Evolutionary conservation across 1,140 invertebrate species (phyloP), one percentile per base, ranked within the genome.

Genomic region (Copidosoma floridanum): DNA sequence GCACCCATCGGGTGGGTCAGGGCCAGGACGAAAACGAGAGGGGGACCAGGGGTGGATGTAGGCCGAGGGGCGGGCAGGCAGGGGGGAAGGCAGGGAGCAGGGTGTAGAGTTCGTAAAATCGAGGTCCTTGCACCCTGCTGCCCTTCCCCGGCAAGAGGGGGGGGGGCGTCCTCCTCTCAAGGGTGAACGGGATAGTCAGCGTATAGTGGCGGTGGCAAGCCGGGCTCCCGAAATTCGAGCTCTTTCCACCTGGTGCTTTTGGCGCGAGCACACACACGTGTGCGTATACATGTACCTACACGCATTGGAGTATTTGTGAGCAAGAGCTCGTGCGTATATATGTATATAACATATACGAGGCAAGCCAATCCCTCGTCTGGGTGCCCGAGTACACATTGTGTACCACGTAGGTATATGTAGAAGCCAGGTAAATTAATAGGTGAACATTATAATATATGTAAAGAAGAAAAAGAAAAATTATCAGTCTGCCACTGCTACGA

Each of bases 1-100:
- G 67, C 70, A 64, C 70, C 69, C 71, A 76, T 77, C 71, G 77
- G 77, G 76, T 79, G 75, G 77, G 77, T 79, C 77, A 79, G 75
- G 77, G 71, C 75, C 73, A 72, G 65, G 63, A 62, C 63, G 64
- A 44, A 56, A 46, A 48, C n/a, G 26, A 10, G 32, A 18, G 48
- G 47, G 35, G 12, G 26, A 21, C 43, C 40, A 37, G 60, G 32
- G 41, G 24, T 16, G 43, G 61, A 23, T 26, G 37, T 24, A n/a
- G 20, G 47, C 26, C 41, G 50, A 63, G 52, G 48, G n/a, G 32
- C 44, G 18, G 55, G 32, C 18, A 51, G 43, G 14, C 37, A 57
- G 32, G 35, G 35, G 27, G 48, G 47, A 44, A n/a, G n/a, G n/a
- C n/a, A n/a, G n/a, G n/a, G n/a, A n/a, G n/a, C 52, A 44, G 18